phyloP scores from a whole-genome alignment of 1,140 invertebrate genomes.

The Oreohelix idahoensis region DNA sequence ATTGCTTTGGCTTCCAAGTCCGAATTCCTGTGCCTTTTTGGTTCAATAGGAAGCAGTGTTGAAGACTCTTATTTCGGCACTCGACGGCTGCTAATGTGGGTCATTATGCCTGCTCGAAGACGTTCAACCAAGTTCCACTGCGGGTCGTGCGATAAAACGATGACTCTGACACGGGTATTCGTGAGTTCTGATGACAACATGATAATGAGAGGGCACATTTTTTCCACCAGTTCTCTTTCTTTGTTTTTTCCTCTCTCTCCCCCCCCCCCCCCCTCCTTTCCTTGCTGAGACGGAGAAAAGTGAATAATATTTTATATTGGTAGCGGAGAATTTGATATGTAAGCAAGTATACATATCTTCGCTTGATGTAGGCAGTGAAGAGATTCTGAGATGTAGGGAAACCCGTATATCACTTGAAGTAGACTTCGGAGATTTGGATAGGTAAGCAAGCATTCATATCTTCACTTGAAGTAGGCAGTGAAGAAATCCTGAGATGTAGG shows the following conservation, averaged over 20 bases:
- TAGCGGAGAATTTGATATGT: no score
- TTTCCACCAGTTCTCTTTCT: not conserved
- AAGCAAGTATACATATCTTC: no score
- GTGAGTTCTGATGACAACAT: not conserved
- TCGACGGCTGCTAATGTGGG: conserved; percentile 19
- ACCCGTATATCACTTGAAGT: no score
- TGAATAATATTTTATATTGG: no score
- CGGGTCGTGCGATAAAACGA: conserved; percentile 2
- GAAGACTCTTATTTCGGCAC: conserved; percentile 26
- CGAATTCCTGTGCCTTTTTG: not conserved
- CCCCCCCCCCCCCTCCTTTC: not conserved
- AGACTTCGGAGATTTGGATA: no score
- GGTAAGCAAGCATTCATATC: no score
- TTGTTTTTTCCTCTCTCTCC: not conserved
- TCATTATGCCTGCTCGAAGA: conserved; percentile 16
- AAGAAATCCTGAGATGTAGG: no score
- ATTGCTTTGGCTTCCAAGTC: conserved; percentile 15
- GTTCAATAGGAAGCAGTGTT: conserved; percentile 10
- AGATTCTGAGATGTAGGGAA: no score
- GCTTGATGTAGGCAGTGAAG: no score
- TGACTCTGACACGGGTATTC: not conserved
- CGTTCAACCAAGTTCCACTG: not conserved
- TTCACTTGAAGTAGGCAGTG: no score
- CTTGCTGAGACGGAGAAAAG: no score
- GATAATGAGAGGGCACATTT: not conserved